Conservation (phyloP, 2,113 vertebrate species). For the Probosciger aterrimus region DNA sequence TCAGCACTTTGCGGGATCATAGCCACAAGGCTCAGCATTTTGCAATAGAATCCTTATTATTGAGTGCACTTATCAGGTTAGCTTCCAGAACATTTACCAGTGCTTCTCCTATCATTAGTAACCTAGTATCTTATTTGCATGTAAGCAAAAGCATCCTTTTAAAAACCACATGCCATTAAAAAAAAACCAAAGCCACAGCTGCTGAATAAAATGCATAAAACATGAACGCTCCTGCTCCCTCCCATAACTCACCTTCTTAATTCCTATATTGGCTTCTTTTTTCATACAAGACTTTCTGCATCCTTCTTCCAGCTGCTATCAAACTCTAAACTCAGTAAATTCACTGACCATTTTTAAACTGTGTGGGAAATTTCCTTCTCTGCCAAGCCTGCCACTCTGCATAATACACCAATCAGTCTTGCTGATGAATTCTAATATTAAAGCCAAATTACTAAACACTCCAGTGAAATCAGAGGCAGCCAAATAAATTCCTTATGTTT, state of each 20-base stretch:
- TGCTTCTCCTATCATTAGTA: neutral
- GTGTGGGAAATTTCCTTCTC: slow-evolving; percentile 13
- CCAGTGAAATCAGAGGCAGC: neutral
- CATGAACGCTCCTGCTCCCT: neutral
- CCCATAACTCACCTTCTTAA: neutral
- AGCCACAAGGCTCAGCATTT: slow-evolving; percentile 19
- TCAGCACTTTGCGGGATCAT: neutral
- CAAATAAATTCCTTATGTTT: neutral
- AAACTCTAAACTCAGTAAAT: neutral
- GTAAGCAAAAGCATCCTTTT: slow-evolving; percentile 40
- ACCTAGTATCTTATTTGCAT: slow-evolving; percentile 22
- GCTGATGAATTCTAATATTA: slow-evolving; percentile 44
- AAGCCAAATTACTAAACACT: slow-evolving; percentile 50
- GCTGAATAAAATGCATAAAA: neutral
- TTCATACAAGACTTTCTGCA: neutral
- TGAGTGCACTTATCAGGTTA: neutral
- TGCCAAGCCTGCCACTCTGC: slow-evolving; percentile 16
- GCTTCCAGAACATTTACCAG: neutral
- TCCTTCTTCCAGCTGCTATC: neutral
- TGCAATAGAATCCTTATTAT: neutral
- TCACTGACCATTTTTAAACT: slow-evolving; percentile 8
- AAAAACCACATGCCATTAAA: neutral
- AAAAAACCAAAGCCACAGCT: neutral
- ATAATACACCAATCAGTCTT: slow-evolving; percentile 24
- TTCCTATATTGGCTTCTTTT: neutral